Base-by-base conservation (phyloP, 2,888 invertebrate genomes). In the Lypha dubia region DNA sequence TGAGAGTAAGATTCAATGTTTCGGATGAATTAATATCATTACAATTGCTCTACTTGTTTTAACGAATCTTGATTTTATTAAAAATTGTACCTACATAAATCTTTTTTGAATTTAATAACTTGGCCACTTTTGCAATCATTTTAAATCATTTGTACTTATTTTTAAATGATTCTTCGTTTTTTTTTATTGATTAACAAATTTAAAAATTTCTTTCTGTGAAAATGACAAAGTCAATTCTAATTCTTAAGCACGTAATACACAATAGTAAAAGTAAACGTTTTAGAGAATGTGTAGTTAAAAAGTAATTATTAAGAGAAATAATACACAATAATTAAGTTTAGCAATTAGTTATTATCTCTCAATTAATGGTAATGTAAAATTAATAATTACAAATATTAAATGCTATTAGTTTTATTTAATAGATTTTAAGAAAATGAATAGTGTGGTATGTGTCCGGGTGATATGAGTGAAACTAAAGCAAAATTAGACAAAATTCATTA, bases 391-490 rank as follows among this genome's bases (percentile, higher is more conserved):
- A 24, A 76, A 38, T 60, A 53, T 38, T 46, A 35, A 62, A 56
- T 46, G 11, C 17, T 56, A 75, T 56, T 58, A 65, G 76, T 67
- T 49, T 65, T 67, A 67, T 22, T 67, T 44, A 32, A 51, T 80
- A 74, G 60, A 20, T 24, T 35, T 68, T 80, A 75, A 80, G 74
- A 70, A 81, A 70, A 63, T 62, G 46, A 62, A 62, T 62, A 60
- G 44, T 68, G 41, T n/a, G n/a, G n/a, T 56, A 46, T 68, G 62
- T 70, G 70, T 62, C 68, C 35, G 75, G 70, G 81, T 81, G 81
- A 81, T 81, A 81, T 70, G 70, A 81, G 75, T 46, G 75, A 56
- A 81, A 81, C 81, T 81, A 28, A 81, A 75, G 81, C 81, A 81
- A 81, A n/a, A 81, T 75, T 74, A 74, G 51, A 65, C n/a, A 38